phyloP scores from a whole-genome alignment of 1,140 invertebrate species.

The Drosophila burlai region DNA sequence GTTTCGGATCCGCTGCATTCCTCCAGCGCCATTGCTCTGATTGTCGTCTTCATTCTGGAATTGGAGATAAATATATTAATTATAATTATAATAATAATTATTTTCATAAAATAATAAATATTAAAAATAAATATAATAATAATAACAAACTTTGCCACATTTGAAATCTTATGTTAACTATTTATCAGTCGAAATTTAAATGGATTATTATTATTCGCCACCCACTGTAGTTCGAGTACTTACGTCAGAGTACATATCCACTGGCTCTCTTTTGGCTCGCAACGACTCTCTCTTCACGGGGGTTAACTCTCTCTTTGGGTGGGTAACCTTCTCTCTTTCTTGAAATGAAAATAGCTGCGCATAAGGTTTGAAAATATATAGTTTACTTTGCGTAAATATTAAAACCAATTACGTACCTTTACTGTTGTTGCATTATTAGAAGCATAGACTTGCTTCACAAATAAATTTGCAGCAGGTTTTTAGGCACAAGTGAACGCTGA shows the following conservation, averaged over 20 bases:
- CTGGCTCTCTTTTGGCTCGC: slow-evolving; percentile 6
- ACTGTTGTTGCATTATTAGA: neutral
- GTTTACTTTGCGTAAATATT: neutral
- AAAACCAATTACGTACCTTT: slow-evolving; percentile 10
- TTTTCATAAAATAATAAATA: too few species aligned
- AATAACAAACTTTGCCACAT: too few species aligned
- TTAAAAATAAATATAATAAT: neutral
- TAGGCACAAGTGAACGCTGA: slow-evolving; percentile 50
- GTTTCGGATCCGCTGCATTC: slow-evolving; percentile 63
- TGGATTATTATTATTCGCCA: neutral
- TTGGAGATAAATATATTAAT: neutral
- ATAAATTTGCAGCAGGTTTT: slow-evolving; percentile 71
- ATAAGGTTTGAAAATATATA: slow-evolving; percentile 8
- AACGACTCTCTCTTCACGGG: neutral
- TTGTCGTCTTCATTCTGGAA: slow-evolving; percentile 37
- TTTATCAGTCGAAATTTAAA: neutral
- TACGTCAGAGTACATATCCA: slow-evolving; percentile 68
- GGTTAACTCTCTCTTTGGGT: slow-evolving; percentile 15
- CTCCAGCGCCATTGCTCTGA: slow-evolving; percentile 19
- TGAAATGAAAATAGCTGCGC: slow-evolving; percentile 33
- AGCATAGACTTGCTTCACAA: neutral
- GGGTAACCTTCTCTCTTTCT: neutral
- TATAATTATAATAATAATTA: too few species aligned
- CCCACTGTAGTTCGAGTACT: slow-evolving; percentile 40
- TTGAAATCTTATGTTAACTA: too few species aligned